Base-by-base conservation (phyloP, 2,888 invertebrate species). In the Cordilura impudica region DNA sequence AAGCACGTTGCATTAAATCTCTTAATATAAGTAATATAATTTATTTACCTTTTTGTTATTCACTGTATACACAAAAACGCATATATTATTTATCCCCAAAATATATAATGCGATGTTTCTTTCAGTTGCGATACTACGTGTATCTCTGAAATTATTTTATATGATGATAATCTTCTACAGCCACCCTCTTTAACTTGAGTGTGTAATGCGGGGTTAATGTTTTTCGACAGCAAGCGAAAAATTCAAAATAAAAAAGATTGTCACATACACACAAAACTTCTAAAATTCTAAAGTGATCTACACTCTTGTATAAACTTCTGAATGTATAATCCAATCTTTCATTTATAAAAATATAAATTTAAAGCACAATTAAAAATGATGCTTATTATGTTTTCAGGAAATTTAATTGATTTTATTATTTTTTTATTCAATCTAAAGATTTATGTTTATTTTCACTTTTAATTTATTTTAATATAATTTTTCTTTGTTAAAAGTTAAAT, bases 201-300 rank as follows among this genome's bases (percentile, higher is more conserved):
- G 12, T 51, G 35, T 43, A 45, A 45, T 51, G 21, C 35, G 12
- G 35, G n/a, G n/a, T n/a, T n/a, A n/a, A 10, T 39, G n/a, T 39
- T n/a, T 39, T n/a, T 4, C 35, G n/a, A 39, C 35, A 39, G n/a
- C 10, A 45, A 16, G n/a, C 12, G 16, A 18, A 60, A 60, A 56
- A 58, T 12, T 29, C 29, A 43, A 39, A 12, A 63, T 21, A 56
- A 63, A 56, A 66, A 26, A 10, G n/a, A 47, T 19, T 67, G 47
- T 61, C 35, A 69, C 67, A 26, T 35, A 75, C 75, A 69, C 49
- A 61, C 61, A 69, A 58, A 56, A 56, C 56, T 26, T 45, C 47
- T 39, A 6, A 56, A 60, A 18, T 58, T 58, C 29, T 51, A 10
- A 51, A n/a, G 14, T n/a, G n/a, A 6, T 21, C 51, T 7, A 39